Evolutionary conservation across 2,888 invertebrate species (phyloP).

Genomic region (Hydraecia micacea): DNA sequence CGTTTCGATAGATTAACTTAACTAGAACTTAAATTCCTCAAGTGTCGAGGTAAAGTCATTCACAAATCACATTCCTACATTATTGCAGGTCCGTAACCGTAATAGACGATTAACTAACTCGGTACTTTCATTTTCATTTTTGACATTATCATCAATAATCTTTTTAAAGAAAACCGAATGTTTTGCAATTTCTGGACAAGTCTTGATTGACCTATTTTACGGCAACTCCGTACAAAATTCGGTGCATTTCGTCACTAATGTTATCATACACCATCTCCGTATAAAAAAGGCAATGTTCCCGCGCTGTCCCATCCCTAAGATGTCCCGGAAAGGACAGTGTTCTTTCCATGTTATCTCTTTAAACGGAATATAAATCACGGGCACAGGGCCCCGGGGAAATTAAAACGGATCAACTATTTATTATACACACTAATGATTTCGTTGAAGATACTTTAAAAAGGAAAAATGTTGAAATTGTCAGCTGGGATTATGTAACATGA

Average conservation of each 20-base stretch:
- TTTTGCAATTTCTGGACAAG: not conserved
- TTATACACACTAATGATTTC: slow-evolving; percentile 57
- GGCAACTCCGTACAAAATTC: not conserved
- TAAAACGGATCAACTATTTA: slow-evolving; percentile 64
- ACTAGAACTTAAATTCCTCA: slow-evolving; percentile 7
- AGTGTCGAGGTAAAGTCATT: not conserved
- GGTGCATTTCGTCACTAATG: not conserved
- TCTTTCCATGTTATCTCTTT: slow-evolving; percentile 60
- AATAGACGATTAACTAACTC: not conserved
- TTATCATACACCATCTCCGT: slow-evolving; percentile 6
- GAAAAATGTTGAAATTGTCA: slow-evolving; percentile 11
- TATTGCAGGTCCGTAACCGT: not conserved
- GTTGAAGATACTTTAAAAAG: slow-evolving; percentile 30
- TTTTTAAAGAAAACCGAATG: not conserved
- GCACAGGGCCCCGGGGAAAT: slow-evolving; percentile 67
- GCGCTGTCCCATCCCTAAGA: slow-evolving; percentile 16
- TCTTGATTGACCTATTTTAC: not conserved
- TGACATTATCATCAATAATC: not conserved
- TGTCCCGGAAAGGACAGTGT: slow-evolving; percentile 44
- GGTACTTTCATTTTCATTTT: not conserved
- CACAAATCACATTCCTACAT: slow-evolving; percentile 7
- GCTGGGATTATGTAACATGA: not conserved
- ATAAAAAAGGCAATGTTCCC: slow-evolving; percentile 21
- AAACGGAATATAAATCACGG: slow-evolving; percentile 67
- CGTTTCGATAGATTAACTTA: slow-evolving; percentile 3